Conservation (phyloP, 2,888 invertebrate genomes). For the Drosophila yooni region DNA sequence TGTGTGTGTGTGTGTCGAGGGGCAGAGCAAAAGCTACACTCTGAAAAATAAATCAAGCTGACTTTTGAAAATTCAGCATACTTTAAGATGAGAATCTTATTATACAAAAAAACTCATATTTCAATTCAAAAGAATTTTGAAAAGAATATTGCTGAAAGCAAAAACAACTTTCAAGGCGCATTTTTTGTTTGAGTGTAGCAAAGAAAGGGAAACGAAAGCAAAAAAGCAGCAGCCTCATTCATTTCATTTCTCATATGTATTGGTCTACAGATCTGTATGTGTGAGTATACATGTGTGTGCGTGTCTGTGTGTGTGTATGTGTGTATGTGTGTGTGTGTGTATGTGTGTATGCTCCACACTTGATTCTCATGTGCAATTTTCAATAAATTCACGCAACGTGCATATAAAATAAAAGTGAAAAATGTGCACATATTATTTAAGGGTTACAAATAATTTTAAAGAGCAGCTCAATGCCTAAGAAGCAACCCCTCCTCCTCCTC, state of each 20-base stretch:
- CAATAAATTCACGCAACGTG: conserved; percentile 60
- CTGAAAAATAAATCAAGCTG: neutral
- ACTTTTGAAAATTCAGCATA: neutral
- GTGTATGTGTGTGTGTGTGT: conserved; percentile 12
- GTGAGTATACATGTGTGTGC: neutral
- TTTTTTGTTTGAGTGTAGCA: neutral
- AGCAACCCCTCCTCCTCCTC: neutral
- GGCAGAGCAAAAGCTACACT: conserved; percentile 1
- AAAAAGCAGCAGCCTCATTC: conserved; percentile 36
- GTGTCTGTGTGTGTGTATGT: conserved; percentile 8
- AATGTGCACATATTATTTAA: conserved; percentile 66
- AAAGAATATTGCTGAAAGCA: neutral
- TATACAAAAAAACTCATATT: neutral
- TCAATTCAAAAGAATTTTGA: too few species aligned
- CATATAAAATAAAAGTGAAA: conserved; percentile 55
- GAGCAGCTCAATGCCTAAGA: conserved; percentile 6
- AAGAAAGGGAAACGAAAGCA: conserved; percentile 16
- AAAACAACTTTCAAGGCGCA: neutral
- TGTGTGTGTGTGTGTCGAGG: conserved; percentile 6
- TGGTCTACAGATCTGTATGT: neutral
- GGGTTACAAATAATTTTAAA: conserved; percentile 61
- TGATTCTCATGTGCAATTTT: conserved; percentile 52
- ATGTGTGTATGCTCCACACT: conserved; percentile 23
- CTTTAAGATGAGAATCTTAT: too few species aligned
- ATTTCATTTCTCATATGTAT: conserved; percentile 3